phyloP scores from a whole-genome alignment of 2,797 vertebrate species.

The Oryzias sinensis region DNA sequence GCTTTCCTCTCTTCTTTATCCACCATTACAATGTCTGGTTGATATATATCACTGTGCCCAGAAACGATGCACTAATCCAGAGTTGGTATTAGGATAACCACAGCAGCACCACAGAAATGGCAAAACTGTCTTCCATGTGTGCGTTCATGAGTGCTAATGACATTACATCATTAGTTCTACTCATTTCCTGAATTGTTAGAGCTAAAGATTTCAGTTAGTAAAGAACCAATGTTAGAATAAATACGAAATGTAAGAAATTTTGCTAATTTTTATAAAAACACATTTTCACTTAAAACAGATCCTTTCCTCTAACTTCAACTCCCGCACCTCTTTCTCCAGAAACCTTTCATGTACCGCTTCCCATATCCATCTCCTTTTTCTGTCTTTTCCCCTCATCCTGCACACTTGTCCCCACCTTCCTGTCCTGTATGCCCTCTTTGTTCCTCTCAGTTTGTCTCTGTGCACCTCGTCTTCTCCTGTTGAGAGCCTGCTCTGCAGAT shows the following conservation, averaged over 20 bases:
- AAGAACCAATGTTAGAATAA: no score
- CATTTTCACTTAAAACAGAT: no score
- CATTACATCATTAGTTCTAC: no score
- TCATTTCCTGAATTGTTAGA: no score
- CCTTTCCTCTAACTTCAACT: conserved; percentile 3
- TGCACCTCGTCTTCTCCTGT: conserved; percentile 16
- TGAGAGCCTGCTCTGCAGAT: conserved; percentile 41
- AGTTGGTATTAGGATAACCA: conserved; percentile 14
- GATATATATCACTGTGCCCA: conserved; percentile 13
- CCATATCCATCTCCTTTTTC: conserved; percentile 10
- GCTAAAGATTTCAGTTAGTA: no score
- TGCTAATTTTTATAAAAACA: no score
- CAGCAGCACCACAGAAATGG: conserved; percentile 8
- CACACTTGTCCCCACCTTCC: conserved; percentile 15
- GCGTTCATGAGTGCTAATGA: no score
- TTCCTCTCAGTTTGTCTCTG: conserved; percentile 20
- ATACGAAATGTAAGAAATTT: no score
- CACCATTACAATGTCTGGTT: no score
- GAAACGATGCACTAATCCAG: conserved; percentile 32
- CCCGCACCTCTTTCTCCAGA: background rate
- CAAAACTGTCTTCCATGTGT: no score
- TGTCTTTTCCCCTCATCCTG: conserved; percentile 1
- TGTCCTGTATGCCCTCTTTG: conserved; percentile 15
- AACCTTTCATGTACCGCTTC: conserved; percentile 2
- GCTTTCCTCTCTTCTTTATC: no score